Evolutionary conservation across 2,888 invertebrate genomes (phyloP), one percentile per base, ranked within the genome.

Genomic region (Acleris laterana): DNA sequence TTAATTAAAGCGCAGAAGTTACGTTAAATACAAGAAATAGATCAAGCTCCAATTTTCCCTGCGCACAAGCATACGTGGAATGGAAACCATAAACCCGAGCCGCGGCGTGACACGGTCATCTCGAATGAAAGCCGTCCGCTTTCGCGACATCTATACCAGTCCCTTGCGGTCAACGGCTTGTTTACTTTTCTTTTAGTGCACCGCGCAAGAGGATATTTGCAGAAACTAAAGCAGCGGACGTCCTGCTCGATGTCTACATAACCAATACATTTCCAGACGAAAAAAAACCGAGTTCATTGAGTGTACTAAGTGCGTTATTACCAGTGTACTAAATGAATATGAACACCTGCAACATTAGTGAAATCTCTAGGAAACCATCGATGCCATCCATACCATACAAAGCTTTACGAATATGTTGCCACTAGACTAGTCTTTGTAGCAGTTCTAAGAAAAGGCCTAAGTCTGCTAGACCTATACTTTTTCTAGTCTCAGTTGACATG

Each of bases 61-160:
- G n/a, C 17, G 19, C 61, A 1, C 32, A 32, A 2, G 28, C 16
- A 57, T 66, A 52, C 44, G 50, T 65, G 60, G 57, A 66, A 66
- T 66, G 62, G 66, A 66, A 66, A 65, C 56, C 59, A 51, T 44
- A 53, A 60, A 50, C 61, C 55, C 53, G 59, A 59, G 44, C 38
- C 32, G 52, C 48, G 49, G 51, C 32, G 32, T 66, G 66, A 66
- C 66, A 62, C 66, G 66, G 66, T 66, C 66, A 66, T 62, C 66
- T 48, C 46, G 61, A 38, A 66, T 57, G 66, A 66, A 66, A 66
- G 61, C 66, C 42, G 66, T 57, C 62, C 51, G 66, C 66, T 66
- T 66, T 66, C 66, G 62, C 66, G 57, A 65, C 55, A 56, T 61
- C 60, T 46, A 25, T 44, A 28, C 49, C 25, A 50, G 11, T 61